A percentile compares a stretch with the other conserved stretches of the same genome.
Conservation (phyloP, 30 jellyfish, hydroid and myxozoan genomes). For the Mastigias papua region DNA sequence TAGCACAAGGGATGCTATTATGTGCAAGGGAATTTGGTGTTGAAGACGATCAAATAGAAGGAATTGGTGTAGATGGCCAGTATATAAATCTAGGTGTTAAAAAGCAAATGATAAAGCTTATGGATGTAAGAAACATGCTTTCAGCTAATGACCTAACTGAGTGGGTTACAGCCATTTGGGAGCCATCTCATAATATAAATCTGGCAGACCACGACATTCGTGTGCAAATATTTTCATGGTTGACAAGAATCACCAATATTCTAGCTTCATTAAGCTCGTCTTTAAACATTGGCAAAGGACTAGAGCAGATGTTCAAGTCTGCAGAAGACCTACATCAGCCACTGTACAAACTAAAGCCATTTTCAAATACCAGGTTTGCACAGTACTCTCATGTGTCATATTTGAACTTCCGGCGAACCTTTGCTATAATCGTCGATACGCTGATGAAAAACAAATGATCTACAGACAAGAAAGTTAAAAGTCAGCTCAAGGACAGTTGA, state of each 20-base stretch:
- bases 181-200: constrained; percentile 4
- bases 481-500: constrained; percentile 17
- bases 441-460: constrained; percentile 15
- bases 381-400: constrained; percentile 40
- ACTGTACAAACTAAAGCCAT: constrained; percentile 35
- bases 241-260: neutral
- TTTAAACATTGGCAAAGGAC: constrained; percentile 38
- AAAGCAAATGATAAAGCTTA: neutral
- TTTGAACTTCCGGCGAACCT: constrained; percentile 45
- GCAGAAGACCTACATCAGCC: constrained; percentile 40
- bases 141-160: neutral
- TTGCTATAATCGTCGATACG: constrained; percentile 42
- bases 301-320: constrained; percentile 55
- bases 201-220: constrained; percentile 52
- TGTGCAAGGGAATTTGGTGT: constrained; percentile 7
- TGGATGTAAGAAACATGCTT: neutral
- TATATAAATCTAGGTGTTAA: constrained; percentile 23
- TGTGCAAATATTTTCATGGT: constrained; percentile 51
- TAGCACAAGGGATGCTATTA: constrained; percentile 27
- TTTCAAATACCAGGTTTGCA: constrained; percentile 53
- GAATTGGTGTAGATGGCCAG: constrained; percentile 50
- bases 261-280: constrained; percentile 34
- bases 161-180: constrained; percentile 41
- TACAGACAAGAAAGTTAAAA: constrained; percentile 23
- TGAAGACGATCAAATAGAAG: constrained; percentile 32